These are phyloP conservation scores for Caenorhabditis brenneri DNA, from an alignment of 1,140 invertebrate species.

Conservation along the genomic window DNA sequence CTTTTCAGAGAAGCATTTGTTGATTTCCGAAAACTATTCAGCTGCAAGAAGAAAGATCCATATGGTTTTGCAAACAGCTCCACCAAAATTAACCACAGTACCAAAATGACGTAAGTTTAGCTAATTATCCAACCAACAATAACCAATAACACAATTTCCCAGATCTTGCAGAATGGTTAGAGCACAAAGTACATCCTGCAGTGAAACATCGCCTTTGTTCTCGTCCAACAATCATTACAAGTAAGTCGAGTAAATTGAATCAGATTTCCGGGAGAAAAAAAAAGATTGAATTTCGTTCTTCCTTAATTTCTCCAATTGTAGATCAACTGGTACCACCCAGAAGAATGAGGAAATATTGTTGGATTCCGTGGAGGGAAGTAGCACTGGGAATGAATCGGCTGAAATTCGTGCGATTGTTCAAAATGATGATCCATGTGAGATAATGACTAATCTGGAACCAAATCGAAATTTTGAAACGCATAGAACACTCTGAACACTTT, in stretches of 20 bases:
- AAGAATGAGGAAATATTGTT: conserved; percentile 7
- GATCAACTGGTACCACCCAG: conserved; percentile 15
- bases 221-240: conserved; percentile 31
- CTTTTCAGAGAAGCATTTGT: conserved; percentile 2
- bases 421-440: conserved; percentile 11
- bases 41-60: conserved; percentile 7
- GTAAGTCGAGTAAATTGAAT: conserved; percentile 2
- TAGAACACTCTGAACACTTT: too few relatives aligned
- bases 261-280: neutral
- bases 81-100: conserved; percentile 25
- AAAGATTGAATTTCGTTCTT: conserved; percentile 10
- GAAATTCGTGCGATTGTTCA: conserved; percentile 33
- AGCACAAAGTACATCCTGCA: conserved; percentile 43
- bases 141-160: neutral
- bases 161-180: conserved; percentile 32
- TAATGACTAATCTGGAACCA: too few relatives aligned
- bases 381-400: conserved; percentile 28
- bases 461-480: neutral
- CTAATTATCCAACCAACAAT: too few relatives aligned
- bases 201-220: conserved; percentile 48
- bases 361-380: conserved; percentile 5
- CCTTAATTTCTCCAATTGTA: neutral
- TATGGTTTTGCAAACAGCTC: conserved; percentile 7
- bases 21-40: neutral
- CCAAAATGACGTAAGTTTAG: conserved; percentile 4